phyloP scores from a whole-genome alignment of 2,888 invertebrate species.

The Eupithecia dodoneata region DNA sequence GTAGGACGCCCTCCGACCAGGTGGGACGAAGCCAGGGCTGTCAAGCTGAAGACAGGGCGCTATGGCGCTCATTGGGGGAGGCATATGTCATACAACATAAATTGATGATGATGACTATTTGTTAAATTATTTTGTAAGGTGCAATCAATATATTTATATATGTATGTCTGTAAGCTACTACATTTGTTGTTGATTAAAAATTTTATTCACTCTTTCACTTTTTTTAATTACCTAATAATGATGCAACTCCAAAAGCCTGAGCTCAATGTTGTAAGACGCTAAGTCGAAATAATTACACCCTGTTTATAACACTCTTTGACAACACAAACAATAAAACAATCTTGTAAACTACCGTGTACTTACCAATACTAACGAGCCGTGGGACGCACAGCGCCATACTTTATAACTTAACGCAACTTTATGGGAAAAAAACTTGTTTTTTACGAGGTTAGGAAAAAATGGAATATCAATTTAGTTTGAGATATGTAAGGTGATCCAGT shows the following conservation, averaged over 20 bases:
- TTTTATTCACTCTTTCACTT: not conserved
- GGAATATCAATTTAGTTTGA: constrained; percentile 5
- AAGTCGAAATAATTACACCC: not conserved
- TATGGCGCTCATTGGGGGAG: too few relatives aligned
- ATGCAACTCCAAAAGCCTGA: not conserved
- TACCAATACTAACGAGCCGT: constrained; percentile 17
- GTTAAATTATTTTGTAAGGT: too few relatives aligned
- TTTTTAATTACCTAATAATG: not conserved
- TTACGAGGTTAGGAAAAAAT: constrained; percentile 22
- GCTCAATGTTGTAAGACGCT: not conserved
- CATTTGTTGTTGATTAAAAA: not conserved
- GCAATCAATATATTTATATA: too few relatives aligned
- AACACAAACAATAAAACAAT: not conserved
- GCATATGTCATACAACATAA: too few relatives aligned
- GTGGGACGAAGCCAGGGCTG: too few relatives aligned
- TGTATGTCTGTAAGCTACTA: not conserved
- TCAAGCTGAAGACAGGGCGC: too few relatives aligned
- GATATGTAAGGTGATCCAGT: constrained; percentile 26
- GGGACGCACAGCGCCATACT: constrained; percentile 17
- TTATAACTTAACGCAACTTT: not conserved
- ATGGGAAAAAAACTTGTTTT: constrained; percentile 36
- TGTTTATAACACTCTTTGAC: constrained; percentile 3
- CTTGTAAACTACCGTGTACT: constrained; percentile 5
- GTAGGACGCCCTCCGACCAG: too few relatives aligned
- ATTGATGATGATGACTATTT: too few relatives aligned